Base-by-base conservation (phyloP, 2,888 invertebrate species). In the Philaethria dido region DNA sequence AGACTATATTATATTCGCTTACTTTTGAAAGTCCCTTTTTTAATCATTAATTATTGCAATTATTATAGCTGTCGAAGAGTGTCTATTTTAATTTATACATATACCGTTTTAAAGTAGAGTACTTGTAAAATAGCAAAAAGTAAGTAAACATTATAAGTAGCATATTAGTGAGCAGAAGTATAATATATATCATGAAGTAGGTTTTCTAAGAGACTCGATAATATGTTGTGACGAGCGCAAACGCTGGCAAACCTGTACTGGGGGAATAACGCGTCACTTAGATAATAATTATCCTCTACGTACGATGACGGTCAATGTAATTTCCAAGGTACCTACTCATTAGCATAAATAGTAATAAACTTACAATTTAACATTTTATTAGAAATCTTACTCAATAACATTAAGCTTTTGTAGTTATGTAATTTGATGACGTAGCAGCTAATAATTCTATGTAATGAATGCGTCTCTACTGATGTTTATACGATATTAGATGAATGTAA, bases 181-280 rank as follows among this genome's bases (percentile, higher is more conserved):
- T 76, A 74, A 72, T 75, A 70, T 71, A 74, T 70, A n/a, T 14
- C 9, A 52, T 25, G 1, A 29, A 33, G 8, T 9, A 52, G 6
- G 16, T 16, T 42, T 55, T 39, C 20, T 20, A 20, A 25, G 0
- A 16, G 33, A 1, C 18, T 16, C 44, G 73, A 72, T 72, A 77
- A 75, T 78, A 79, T 78, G 81, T 82, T 73, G 70, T 83, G 84
- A 81, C 83, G 83, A 64, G 66, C 70, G 68, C 71, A 66, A 66
- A 20, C 60, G 54, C 44, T 48, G 64, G 33, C 25, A 42, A 18
- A 73, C 72, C 73, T 22, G 60, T 60, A 9, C n/a, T 64, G 59
- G 86, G 89, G 89, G 81, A 89, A 86, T 86, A 86, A 89, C 86
- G 76, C 79, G 84, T 85, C 84, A 86, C 71, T 50, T 47, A 72